Evolutionary conservation across 2,113 vertebrate genomes (phyloP), one percentile per base, ranked within the genome.

Genomic region (Paraplagusia blochii): DNA sequence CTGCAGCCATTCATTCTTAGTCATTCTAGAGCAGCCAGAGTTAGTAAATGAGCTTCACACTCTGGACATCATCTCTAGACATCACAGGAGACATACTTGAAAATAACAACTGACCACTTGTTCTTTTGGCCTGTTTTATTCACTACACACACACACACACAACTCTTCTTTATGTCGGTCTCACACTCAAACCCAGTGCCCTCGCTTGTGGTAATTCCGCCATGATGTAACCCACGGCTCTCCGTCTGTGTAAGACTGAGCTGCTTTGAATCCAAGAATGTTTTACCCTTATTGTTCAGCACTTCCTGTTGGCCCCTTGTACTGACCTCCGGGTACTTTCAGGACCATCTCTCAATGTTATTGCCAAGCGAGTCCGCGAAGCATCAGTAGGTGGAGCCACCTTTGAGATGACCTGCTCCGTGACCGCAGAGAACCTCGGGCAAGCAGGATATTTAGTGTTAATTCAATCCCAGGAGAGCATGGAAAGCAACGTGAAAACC

Each of bases 331-430:
- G 14, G 3, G 7, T 16, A 0, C 52, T 64, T 66, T 11, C 66
- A 88, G 87, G 59, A 45, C 84, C 85, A 0, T 5, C 59, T 40
- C 48, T 88, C 1, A 80, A 84, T 17, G 84, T 90, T 0, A 34
- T 58, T 2, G 95, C 95, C 0, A 87, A 85, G 35, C 90, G 86
- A 17, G 13, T 91, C 29, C 94, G 93, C 55, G 91, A 92, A 0
- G 94, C 93, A 50, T 91, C 93, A 0, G 91, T 90, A 35, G 92
- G 91, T 4, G 95, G 96, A n/a, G 92, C 93, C 11, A 96, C 93
- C 1, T 99, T 99, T 56, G 95, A 99, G 87, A 95, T 99, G 96
- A 92, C 86, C 3, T 99, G 96, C 85, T 84, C 83, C 12, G 90
- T 95, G 18, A 85, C 82, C 53, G 89, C 90, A 0, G 83, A 93